phyloP scores from a whole-genome alignment of 2,797 vertebrate genomes.

The Gobio occitaniae region DNA sequence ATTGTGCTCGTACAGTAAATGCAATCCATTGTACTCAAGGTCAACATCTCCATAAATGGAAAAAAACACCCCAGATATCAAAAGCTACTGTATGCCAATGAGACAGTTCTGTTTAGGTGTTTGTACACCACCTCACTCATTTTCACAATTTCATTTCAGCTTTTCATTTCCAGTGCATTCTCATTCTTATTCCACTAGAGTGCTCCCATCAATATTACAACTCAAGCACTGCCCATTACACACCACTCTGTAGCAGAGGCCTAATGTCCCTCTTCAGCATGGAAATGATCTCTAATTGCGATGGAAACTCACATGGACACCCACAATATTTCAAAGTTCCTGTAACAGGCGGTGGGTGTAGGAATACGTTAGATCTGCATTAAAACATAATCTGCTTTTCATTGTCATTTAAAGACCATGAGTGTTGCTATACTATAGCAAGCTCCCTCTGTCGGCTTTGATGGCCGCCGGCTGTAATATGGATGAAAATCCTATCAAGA shows the following conservation, averaged over 20 bases:
- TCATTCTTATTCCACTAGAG: slow-evolving; percentile 50
- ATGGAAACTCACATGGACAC: slow-evolving; percentile 42
- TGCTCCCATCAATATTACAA: slow-evolving; percentile 45
- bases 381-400: slow-evolving; percentile 48
- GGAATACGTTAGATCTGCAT: slow-evolving; percentile 13
- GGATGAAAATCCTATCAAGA: slow-evolving; percentile 49
- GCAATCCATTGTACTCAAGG: slow-evolving; percentile 36
- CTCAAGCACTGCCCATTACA: slow-evolving; percentile 37
- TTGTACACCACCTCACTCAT: slow-evolving; percentile 26
- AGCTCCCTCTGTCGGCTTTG: slow-evolving; percentile 34
- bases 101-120: slow-evolving; percentile 7
- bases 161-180: slow-evolving; percentile 15
- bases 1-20: background rate
- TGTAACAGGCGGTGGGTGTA: slow-evolving; percentile 15
- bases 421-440: slow-evolving; percentile 31
- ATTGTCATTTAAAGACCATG: slow-evolving; percentile 48
- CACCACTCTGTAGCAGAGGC: slow-evolving; percentile 26
- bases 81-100: slow-evolving; percentile 16
- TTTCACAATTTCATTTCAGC: slow-evolving; percentile 14
- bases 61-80: background rate
- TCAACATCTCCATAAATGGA: slow-evolving; percentile 26
- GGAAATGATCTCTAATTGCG: slow-evolving; percentile 50
- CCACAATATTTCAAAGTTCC: slow-evolving; percentile 36
- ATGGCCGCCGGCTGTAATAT: slow-evolving; percentile 38
- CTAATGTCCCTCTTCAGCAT: slow-evolving; percentile 41